Conservation (phyloP, 2,888 invertebrate genomes). For the Calameuta idolon region DNA sequence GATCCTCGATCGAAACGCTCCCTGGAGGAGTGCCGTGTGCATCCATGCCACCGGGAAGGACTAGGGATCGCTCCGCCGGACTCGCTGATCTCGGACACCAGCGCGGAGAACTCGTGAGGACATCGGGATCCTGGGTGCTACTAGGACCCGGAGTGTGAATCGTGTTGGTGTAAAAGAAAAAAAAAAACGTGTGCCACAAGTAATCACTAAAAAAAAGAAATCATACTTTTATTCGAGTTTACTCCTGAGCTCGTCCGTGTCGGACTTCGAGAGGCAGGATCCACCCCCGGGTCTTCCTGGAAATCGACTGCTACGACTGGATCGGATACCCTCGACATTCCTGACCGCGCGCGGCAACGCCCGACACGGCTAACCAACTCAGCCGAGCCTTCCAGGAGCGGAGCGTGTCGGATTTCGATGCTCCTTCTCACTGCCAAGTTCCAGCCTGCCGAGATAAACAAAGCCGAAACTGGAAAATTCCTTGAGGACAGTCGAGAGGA, state of each 20-base stretch:
- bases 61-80: neutral
- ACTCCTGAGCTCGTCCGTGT: neutral
- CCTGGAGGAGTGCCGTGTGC: neutral
- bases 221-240: neutral
- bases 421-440: neutral
- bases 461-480: neutral
- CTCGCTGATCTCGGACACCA: neutral
- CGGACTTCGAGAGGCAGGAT: neutral
- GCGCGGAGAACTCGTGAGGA: neutral
- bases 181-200: neutral
- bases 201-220: neutral
- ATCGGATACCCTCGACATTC: neutral
- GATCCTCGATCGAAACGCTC: conserved; percentile 7
- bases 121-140: neutral
- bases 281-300: neutral
- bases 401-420: neutral
- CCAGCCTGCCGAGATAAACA: neutral
- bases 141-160: neutral
- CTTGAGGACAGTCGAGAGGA: neutral
- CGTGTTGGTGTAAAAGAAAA: neutral
- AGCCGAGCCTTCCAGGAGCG: neutral
- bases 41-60: conserved; percentile 1
- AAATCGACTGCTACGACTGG: neutral
- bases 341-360: neutral
- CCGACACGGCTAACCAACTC: neutral